Percentiles rank a stretch among this genome's conserved stretches.
These are phyloP conservation scores for Zygaena filipendulae DNA, from an alignment of 2,888 invertebrate genomes.

Conservation along the genomic window DNA sequence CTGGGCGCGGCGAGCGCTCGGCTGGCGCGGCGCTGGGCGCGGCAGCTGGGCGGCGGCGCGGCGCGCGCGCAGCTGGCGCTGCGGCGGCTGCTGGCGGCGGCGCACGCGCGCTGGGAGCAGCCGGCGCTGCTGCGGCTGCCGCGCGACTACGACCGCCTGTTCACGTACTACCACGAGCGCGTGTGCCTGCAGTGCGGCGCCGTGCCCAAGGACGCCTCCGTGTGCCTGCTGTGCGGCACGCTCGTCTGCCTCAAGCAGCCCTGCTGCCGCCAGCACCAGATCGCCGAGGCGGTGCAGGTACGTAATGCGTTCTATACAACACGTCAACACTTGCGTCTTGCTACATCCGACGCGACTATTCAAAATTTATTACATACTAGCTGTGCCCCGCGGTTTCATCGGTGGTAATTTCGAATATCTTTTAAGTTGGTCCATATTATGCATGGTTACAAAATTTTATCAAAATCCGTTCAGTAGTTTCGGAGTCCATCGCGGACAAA, in stretches of 20 bases:
- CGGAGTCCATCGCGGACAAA: too few species aligned
- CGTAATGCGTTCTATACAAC: background rate
- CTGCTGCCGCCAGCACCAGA: conserved; percentile 85
- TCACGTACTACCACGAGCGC: conserved; percentile 89
- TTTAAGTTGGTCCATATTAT: too few species aligned
- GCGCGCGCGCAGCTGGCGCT: conserved; percentile 52
- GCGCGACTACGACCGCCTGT: conserved; percentile 85
- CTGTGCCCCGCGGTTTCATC: too few species aligned
- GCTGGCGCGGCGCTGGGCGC: conserved; percentile 34
- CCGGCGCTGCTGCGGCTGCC: conserved; percentile 89
- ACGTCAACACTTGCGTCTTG: conserved; percentile 70
- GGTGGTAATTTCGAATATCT: background rate
- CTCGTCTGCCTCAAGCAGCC: conserved; percentile 91
- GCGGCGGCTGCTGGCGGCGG: conserved; percentile 75
- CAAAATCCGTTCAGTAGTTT: too few species aligned
- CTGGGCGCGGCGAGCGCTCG: conserved; percentile 17
- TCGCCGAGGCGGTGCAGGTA: conserved; percentile 83
- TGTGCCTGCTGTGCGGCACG: conserved; percentile 93
- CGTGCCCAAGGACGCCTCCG: conserved; percentile 86
- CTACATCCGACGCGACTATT: conserved; percentile 28
- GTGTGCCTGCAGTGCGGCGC: conserved; percentile 90
- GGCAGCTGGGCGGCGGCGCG: conserved; percentile 36
- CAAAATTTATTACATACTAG: too few species aligned
- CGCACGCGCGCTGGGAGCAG: conserved; percentile 82
- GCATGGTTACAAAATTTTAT: too few species aligned